These are phyloP conservation scores for Anastrepha obliqua DNA, from an alignment of 1,140 invertebrate genomes.

Conservation along the genomic window DNA sequence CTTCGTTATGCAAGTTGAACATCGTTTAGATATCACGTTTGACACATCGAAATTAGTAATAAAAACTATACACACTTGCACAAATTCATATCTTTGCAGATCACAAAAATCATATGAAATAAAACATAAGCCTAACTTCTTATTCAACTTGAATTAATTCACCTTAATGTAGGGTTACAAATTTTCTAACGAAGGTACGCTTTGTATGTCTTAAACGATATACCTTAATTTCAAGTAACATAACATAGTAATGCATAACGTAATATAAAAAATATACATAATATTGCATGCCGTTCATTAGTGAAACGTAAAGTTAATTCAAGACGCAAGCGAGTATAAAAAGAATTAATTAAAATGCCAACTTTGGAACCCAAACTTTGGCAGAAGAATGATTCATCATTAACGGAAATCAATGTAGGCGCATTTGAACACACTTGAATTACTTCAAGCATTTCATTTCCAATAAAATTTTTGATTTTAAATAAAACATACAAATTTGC, in stretches of 20 bases:
- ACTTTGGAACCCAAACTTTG: not conserved
- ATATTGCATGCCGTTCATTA: conserved; percentile 32
- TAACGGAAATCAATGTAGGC: too few species aligned
- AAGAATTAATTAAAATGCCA: not conserved
- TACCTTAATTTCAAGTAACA: not conserved
- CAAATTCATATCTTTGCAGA: not conserved
- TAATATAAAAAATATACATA: conserved; percentile 11
- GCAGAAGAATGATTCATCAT: not conserved
- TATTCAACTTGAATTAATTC: conserved; percentile 1
- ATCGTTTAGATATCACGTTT: not conserved
- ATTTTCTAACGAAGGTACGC: conserved; percentile 51
- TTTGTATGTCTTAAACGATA: conserved; percentile 31
- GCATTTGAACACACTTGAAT: too few species aligned
- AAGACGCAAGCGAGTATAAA: conserved; percentile 30
- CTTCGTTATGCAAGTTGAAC: not conserved
- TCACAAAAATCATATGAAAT: conserved; percentile 44
- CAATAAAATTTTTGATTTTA: too few species aligned
- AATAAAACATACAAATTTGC: too few species aligned
- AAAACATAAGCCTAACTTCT: conserved; percentile 20
- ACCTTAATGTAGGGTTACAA: conserved; percentile 7
- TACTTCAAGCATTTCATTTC: too few species aligned
- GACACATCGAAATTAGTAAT: not conserved
- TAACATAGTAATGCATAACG: conserved; percentile 27
- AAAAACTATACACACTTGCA: conserved; percentile 13
- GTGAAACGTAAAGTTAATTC: conserved; percentile 27